Evolutionary conservation across 2,888 invertebrate genomes (phyloP), one percentile per base, ranked within the genome.

Genomic region (Ochropleura leucogaster): DNA sequence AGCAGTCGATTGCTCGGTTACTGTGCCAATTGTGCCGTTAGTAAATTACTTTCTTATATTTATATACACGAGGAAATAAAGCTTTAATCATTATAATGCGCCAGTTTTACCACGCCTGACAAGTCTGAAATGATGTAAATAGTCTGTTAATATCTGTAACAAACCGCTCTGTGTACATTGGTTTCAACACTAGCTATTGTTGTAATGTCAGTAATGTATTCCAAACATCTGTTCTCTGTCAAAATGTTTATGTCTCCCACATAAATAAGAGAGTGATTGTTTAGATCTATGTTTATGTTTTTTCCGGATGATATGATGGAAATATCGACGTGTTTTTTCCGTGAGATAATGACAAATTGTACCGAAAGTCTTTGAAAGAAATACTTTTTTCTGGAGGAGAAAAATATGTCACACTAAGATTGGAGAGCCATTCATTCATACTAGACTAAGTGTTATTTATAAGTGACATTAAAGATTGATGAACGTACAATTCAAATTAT

Each of bases 251-350:
- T 66, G 62, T 63, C 64, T 44, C 40, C 59, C 47, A 44, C 79
- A 82, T 70, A 76, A 76, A 83, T 51, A 79, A 74, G 40, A 65
- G 57, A 83, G 60, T 80, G 80, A 83, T 83, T 65, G 73, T 83
- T 69, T 46, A 69, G 83, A 80, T 80, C 68, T 72, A 80, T 80
- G 83, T 80, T 83, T 83, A 83, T 83, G 83, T 83, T 83, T 83
- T 83, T 83, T 83, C 83, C 83, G 83, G 83, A 16, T 74, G 83
- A 77, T 83, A 83, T 83, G 83, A 83, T 83, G 69, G 67, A 80
- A 77, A 83, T 83, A 83, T 80, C 47, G 83, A 55, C 63, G 57
- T 83, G 83, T 83, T 83, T 83, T 83, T 83, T 83, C 80, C 83
- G 83, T 69, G 57, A 51, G 53, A 68, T 82, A 74, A 80, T 83